These are phyloP conservation scores for Heliconius nattereri DNA, from an alignment of 1,140 invertebrate genomes.

Conservation along the genomic window DNA sequence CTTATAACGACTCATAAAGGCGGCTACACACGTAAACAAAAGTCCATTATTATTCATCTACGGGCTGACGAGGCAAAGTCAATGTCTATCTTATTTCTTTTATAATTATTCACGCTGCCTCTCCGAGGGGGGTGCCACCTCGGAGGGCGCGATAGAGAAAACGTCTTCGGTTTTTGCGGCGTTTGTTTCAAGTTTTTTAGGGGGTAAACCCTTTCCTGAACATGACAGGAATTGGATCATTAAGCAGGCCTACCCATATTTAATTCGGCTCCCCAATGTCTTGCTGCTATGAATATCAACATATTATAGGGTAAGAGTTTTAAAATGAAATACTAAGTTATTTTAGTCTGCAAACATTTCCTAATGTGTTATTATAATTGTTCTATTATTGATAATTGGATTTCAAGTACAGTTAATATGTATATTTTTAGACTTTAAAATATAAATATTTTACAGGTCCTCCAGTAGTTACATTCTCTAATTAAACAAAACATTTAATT, in stretches of 20 bases:
- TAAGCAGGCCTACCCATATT: conserved; percentile 73
- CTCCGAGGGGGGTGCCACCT: conserved; percentile 48
- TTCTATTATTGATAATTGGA: too few species aligned
- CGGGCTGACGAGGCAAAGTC: conserved; percentile 71
- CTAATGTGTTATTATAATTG: background rate
- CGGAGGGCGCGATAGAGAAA: conserved; percentile 56
- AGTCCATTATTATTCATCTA: conserved; percentile 79
- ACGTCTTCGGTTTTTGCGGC: conserved; percentile 80
- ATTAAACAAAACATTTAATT: too few species aligned
- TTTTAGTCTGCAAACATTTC: background rate
- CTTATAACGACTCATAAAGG: conserved; percentile 57
- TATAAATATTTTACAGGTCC: too few species aligned
- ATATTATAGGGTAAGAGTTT: conserved; percentile 40
- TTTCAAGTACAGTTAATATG: too few species aligned
- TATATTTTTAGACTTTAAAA: too few species aligned
- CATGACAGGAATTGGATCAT: conserved; percentile 81
- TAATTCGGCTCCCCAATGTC: conserved; percentile 61
- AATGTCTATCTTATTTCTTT: conserved; percentile 81
- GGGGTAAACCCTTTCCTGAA: conserved; percentile 80
- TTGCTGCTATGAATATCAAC: conserved; percentile 56
- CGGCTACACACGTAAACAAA: conserved; percentile 71
- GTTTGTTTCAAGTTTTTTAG: conserved; percentile 81
- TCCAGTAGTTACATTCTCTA: too few species aligned
- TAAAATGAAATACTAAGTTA: background rate
- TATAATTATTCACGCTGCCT: conserved; percentile 77